These are phyloP conservation scores for Papilio dardanus DNA, from an alignment of 1,140 invertebrate genomes.

Conservation along the genomic window DNA sequence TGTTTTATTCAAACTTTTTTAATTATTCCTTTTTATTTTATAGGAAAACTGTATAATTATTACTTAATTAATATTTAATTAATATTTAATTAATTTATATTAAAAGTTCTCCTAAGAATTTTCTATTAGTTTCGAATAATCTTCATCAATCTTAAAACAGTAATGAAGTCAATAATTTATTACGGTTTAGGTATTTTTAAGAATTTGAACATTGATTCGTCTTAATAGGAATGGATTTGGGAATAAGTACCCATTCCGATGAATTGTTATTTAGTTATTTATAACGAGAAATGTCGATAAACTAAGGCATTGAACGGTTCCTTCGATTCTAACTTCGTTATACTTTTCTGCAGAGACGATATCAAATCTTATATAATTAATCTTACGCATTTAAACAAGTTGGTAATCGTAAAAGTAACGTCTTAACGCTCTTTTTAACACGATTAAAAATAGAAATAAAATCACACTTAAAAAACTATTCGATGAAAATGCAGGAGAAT, in stretches of 20 bases:
- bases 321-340: neutral
- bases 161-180: neutral
- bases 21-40: neutral
- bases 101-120: too few species aligned
- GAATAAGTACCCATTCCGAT: slow-evolving; percentile 2
- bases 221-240: neutral
- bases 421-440: too few species aligned
- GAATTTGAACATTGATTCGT: neutral
- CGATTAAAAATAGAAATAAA: too few species aligned
- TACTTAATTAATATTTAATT: too few species aligned
- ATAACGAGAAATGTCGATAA: slow-evolving; percentile 5
- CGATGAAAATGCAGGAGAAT: too few species aligned
- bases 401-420: too few species aligned
- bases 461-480: too few species aligned
- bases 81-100: neutral
- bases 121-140: too few species aligned
- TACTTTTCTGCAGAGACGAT: neutral
- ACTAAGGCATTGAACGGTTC: neutral
- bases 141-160: too few species aligned
- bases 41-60: neutral
- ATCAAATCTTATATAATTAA: neutral
- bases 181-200: neutral
- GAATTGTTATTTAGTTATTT: neutral
- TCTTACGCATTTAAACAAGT: neutral
- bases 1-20: neutral